A percentile compares a stretch with the other conserved stretches of the same genome.
Evolutionary conservation across 2,113 vertebrate species (phyloP).

Genomic region (Indicator indicator): DNA sequence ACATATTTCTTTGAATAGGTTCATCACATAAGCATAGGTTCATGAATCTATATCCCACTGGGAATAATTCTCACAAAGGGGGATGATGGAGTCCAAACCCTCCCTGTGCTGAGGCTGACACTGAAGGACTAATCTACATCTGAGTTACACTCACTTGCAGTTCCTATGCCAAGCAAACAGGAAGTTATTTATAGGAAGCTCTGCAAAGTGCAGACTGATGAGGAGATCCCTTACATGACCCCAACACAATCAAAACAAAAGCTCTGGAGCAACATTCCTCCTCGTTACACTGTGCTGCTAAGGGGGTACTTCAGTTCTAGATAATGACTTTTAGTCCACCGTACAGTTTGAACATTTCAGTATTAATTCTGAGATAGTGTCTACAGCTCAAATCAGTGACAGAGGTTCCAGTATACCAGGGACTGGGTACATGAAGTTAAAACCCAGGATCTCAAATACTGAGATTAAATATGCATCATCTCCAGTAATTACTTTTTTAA

Average conservation of each 20-base stretch:
- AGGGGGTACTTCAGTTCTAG: not conserved
- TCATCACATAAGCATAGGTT: accelerated
- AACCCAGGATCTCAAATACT: not conserved
- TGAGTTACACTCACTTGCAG: not conserved
- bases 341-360: not conserved
- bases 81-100: not conserved
- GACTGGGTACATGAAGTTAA: not conserved
- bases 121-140: not conserved
- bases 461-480: not conserved
- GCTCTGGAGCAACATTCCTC: not conserved
- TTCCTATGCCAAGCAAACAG: not conserved
- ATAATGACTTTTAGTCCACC: not conserved
- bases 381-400: not conserved
- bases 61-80: not conserved
- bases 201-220: not conserved
- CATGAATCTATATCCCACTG: not conserved
- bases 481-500: not conserved
- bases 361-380: not conserved
- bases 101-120: not conserved
- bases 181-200: constrained; percentile 1
- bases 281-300: not conserved
- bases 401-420: not conserved
- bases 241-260: not conserved
- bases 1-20: not conserved
- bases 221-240: not conserved